Evolutionary conservation across 2,888 invertebrate genomes (phyloP), one percentile per base, ranked within the genome.

Genomic region (Formica aserva): DNA sequence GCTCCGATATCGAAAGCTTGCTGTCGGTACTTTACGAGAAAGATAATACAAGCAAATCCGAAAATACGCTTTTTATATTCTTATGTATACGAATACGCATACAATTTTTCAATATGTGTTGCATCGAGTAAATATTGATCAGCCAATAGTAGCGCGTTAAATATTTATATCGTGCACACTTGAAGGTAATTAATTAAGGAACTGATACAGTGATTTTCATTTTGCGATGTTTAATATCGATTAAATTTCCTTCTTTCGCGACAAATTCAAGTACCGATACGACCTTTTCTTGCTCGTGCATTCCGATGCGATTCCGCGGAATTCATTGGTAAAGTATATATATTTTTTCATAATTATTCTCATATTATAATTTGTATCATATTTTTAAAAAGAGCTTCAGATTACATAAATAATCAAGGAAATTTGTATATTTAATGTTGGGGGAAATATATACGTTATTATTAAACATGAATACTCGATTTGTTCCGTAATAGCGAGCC

Each of bases 1-100:
- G 72, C 57, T 80, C 62, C 11, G n/a, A 26, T 0, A 69, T 52
- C 74, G 55, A 57, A 52, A 65, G 74, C 71, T 80, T 66, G 81
- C 41, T 13, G 48, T 74, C 72, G 84, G 15, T 76, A 84, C 8
- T 87, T 86, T 84, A 55, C 62, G 38, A 60, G 57, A 26, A 48
- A 38, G 72, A 45, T 67, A 38, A 67, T 67, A 35, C 57, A n/a
- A 77, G 13, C 55, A 55, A 35, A 22, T 66, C 41, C 69, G 8
- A 78, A 38, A 78, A 38, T 45, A 18, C 22, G 52, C 8, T 52
- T 67, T 38, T 35, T 13, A 9, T 18, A 32, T 35, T 26, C 55
- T 77, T 45, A 22, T 13, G 74, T n/a, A 55, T n/a, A n/a, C 29
- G 26, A 71, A 35, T 18, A 26, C 26, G 72, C 45, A 35, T 69